A percentile compares a stretch with the other conserved stretches of the same genome.
Evolutionary conservation across 2,888 invertebrate genomes (phyloP).

Genomic region (Candidula unifasciata): DNA sequence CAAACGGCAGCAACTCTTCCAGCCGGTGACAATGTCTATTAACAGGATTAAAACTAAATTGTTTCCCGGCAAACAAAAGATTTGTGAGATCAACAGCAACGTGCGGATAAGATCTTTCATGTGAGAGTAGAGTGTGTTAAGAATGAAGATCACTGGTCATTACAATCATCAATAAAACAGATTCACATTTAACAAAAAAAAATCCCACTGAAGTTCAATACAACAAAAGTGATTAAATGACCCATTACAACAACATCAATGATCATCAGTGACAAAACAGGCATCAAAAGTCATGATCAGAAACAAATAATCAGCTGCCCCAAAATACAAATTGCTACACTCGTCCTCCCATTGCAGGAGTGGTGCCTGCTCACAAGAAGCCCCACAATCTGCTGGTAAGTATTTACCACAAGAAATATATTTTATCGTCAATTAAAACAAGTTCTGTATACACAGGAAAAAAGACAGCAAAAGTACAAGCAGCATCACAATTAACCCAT

Average conservation of each 20-base stretch:
- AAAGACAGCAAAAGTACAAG: background rate
- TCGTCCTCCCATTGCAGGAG: background rate
- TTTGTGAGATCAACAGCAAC: background rate
- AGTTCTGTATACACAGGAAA: background rate
- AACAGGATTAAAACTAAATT: background rate
- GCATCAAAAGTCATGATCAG: slow-evolving; percentile 31
- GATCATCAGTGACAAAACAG: slow-evolving; percentile 11
- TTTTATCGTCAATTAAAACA: background rate
- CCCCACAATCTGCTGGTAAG: background rate
- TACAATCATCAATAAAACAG: slow-evolving; percentile 1
- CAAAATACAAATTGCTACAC: slow-evolving; percentile 39
- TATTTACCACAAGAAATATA: background rate
- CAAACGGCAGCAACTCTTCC: background rate
- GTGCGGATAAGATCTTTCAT: slow-evolving; percentile 4
- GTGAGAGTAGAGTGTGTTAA: background rate
- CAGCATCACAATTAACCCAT: slow-evolving; percentile 2
- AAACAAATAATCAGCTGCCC: slow-evolving; percentile 43
- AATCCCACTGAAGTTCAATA: background rate
- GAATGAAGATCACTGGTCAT: background rate
- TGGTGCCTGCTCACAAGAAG: slow-evolving; percentile 27
- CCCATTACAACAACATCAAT: slow-evolving; percentile 19
- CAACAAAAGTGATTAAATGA: background rate
- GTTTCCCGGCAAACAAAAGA: slow-evolving; percentile 12
- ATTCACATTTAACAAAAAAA: background rate
- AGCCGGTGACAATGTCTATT: background rate